phyloP scores from a whole-genome alignment of 2,113 vertebrate genomes.

The Anas platyrhynchos region DNA sequence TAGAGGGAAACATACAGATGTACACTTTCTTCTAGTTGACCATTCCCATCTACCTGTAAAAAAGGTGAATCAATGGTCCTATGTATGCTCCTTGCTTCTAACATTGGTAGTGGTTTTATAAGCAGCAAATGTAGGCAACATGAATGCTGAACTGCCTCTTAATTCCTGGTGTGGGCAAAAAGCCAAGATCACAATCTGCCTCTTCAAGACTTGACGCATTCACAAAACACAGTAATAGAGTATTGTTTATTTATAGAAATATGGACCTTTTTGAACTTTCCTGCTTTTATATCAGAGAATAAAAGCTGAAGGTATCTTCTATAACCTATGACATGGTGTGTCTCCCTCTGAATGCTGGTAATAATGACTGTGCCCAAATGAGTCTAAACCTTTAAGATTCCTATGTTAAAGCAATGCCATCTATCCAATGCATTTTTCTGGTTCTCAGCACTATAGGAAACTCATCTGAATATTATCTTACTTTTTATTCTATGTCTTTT shows the following conservation, averaged over 20 bases:
- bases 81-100: not conserved
- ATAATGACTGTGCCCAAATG: not conserved
- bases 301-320: not conserved
- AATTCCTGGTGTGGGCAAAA: slow-evolving; percentile 41
- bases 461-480: not conserved
- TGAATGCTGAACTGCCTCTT: slow-evolving; percentile 2
- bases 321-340: not conserved
- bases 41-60: not conserved
- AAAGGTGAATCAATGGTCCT: not conserved
- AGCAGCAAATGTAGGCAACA: slow-evolving; percentile 15
- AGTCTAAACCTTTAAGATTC: not conserved
- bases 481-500: not conserved
- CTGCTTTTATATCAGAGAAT: slow-evolving; percentile 1
- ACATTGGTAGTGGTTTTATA: not conserved
- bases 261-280: slow-evolving; percentile 27
- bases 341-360: not conserved
- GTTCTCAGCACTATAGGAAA: not conserved
- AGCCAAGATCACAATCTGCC: slow-evolving; percentile 62
- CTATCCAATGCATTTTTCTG: not conserved
- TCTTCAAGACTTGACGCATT: slow-evolving; percentile 55
- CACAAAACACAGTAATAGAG: slow-evolving; percentile 38
- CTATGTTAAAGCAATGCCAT: not conserved
- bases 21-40: not conserved
- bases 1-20: not conserved
- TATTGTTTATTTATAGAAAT: slow-evolving; percentile 58